Evolutionary conservation across 2,113 vertebrate species (phyloP), one percentile per base, ranked within the genome.

Genomic region (Ia io): DNA sequence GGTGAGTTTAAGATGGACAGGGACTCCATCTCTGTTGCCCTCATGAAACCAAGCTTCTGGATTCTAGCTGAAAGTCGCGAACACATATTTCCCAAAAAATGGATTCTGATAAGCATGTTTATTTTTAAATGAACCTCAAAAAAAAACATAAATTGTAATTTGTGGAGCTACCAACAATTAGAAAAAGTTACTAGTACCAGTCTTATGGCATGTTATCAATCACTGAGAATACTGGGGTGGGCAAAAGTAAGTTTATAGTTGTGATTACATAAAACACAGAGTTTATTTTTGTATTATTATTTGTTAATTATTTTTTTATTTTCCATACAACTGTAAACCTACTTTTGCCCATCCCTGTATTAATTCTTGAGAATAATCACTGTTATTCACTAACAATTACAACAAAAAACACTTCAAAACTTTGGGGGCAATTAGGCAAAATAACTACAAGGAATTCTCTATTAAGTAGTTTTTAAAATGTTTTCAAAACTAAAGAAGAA

Each of bases 91-190:
- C 63, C 59, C 78, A 76, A 10, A 42, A 12, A 84, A 92, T 28
- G 22, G 30, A 82, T 77, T 95, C 73, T 85, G 37, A n/a, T n/a
- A 70, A 91, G 77, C 8, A 59, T 25, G 53, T 59, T 76, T 69
- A 63, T 18, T 65, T 82, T 63, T 84, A 61, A 73, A 79, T 37
- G 47, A 93, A 97, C 6, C 63, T 93, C 79, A 95, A 79, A 32
- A 79, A 32, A 32, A 88, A 70, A 84, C 74, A 37, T 44, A 37
- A 61, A 17, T 3, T 85, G 16, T 87, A 83, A 91, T 40, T n/a
- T 87, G 40, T 25, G 35, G 22, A 1, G 13, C 37, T 84, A 80
- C 12, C 28, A 78, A 63, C 18, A 92, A 8, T 85, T 91, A 69
- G 17, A 61, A 47, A 76, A 90, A 88, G 18, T 71, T 70, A 44